phyloP scores from a whole-genome alignment of 2,888 invertebrate species.

The Caenorhabditis macrosperma region DNA sequence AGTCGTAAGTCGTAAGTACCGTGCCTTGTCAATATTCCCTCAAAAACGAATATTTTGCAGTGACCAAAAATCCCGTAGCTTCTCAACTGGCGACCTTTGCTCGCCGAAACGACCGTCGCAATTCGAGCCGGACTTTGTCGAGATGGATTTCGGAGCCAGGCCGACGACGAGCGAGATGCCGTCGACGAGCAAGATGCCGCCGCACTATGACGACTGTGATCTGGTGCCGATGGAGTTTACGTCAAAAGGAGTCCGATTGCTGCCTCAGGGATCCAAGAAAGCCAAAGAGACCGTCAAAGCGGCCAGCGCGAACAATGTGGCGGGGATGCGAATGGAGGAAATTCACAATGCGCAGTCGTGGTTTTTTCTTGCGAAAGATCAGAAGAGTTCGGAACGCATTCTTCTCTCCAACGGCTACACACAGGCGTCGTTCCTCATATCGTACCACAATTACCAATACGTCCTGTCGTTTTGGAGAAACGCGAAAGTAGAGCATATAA shows the following conservation, averaged over 20 bases:
- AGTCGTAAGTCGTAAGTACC: conserved; percentile 16
- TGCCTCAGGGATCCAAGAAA: conserved; percentile 49
- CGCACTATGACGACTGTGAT: conserved; percentile 65
- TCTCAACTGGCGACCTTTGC: conserved; percentile 64
- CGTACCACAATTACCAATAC: conserved; percentile 23
- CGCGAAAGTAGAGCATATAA: conserved; percentile 24
- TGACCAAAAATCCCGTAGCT: conserved; percentile 53
- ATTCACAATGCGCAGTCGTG: conserved; percentile 63
- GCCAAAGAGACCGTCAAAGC: conserved; percentile 26
- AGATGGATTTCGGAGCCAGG: conserved; percentile 52
- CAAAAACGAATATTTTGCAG: conserved; percentile 22
- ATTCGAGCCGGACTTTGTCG: conserved; percentile 52
- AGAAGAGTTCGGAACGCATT: conserved; percentile 57
- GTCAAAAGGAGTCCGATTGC: conserved; percentile 24
- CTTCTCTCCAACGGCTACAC: conserved; percentile 58
- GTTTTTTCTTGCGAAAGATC: conserved; percentile 63
- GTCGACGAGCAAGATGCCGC: conserved; percentile 49
- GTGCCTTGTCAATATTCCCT: background rate
- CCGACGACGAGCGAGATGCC: conserved; percentile 59
- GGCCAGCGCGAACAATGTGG: conserved; percentile 50
- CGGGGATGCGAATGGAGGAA: conserved; percentile 23
- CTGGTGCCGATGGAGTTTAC: conserved; percentile 64
- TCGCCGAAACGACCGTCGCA: background rate
- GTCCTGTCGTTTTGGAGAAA: conserved; percentile 33
- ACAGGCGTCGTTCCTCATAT: conserved; percentile 48